phyloP scores from a whole-genome alignment of 2,113 vertebrate genomes.

The Chauna torquata region DNA sequence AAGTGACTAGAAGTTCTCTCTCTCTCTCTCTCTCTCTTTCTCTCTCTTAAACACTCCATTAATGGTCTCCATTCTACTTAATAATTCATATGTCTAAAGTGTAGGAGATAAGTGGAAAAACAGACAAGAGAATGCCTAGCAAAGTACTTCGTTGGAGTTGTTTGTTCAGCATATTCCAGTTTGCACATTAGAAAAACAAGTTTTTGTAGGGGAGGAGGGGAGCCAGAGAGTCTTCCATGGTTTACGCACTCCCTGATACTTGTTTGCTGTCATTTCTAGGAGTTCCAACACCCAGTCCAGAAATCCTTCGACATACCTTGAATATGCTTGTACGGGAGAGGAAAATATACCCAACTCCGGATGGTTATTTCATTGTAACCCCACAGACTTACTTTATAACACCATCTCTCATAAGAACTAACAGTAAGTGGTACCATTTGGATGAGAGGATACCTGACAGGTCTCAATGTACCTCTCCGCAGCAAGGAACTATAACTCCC shows the following conservation, averaged over 20 bases:
- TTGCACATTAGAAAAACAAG: not conserved
- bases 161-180: slow-evolving; percentile 10
- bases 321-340: slow-evolving; percentile 95
- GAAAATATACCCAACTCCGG: slow-evolving; percentile 96
- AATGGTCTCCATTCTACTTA: slow-evolving; percentile 18
- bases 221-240: not conserved
- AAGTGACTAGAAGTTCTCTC: not conserved
- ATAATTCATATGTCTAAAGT: slow-evolving; percentile 30
- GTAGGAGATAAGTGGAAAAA: slow-evolving; percentile 7
- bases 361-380: slow-evolving; percentile 98
- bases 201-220: not conserved
- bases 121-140: not conserved
- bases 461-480: slow-evolving; percentile 93
- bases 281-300: slow-evolving; percentile 95
- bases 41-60: not conserved
- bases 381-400: slow-evolving; percentile 99
- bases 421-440: slow-evolving; percentile 99
- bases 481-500: slow-evolving; percentile 91
- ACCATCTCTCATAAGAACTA: slow-evolving; percentile 96
- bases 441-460: slow-evolving; percentile 92
- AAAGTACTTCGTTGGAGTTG: not conserved
- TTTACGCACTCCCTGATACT: slow-evolving; percentile 19
- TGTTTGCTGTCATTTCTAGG: slow-evolving; percentile 77
- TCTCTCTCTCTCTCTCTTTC: not conserved
- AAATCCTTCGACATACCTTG: slow-evolving; percentile 94